phyloP scores from a whole-genome alignment of 1,140 invertebrate genomes.

The Tetragnatha versicolor region DNA sequence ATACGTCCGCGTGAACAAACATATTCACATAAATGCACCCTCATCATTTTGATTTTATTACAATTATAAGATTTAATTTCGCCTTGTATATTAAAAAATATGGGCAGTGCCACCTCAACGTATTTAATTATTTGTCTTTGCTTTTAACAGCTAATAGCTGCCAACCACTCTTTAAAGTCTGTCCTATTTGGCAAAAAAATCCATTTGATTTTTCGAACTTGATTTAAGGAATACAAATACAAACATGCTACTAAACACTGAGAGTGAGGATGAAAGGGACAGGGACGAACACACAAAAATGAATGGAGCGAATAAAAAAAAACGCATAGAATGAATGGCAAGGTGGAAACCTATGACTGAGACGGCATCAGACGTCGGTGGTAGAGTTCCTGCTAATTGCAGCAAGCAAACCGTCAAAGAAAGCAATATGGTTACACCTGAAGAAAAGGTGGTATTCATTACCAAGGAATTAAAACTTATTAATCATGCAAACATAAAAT shows the following conservation, averaged over 20 bases:
- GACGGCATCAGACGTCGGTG: conserved; percentile 93
- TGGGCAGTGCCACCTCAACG: too few relatives aligned
- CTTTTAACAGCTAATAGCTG: too few relatives aligned
- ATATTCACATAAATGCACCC: too few relatives aligned
- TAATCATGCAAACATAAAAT: background rate
- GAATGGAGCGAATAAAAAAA: too few relatives aligned
- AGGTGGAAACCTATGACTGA: conserved; percentile 85
- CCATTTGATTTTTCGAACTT: background rate
- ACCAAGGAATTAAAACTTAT: background rate
- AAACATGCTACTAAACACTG: background rate
- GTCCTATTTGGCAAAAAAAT: background rate
- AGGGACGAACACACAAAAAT: too few relatives aligned
- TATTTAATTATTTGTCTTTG: too few relatives aligned
- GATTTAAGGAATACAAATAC: background rate
- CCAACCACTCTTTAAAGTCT: too few relatives aligned
- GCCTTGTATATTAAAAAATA: too few relatives aligned
- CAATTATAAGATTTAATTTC: too few relatives aligned
- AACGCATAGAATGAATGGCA: background rate
- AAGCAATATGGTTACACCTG: conserved; percentile 96
- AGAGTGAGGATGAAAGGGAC: too few relatives aligned
- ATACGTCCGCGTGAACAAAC: too few relatives aligned
- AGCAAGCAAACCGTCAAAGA: conserved; percentile 99
- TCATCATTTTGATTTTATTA: too few relatives aligned
- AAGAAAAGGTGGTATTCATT: background rate
- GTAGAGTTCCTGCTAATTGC: conserved; percentile 94